phyloP scores from a whole-genome alignment of 2,113 vertebrate genomes.

The Ceyx margarethae region DNA sequence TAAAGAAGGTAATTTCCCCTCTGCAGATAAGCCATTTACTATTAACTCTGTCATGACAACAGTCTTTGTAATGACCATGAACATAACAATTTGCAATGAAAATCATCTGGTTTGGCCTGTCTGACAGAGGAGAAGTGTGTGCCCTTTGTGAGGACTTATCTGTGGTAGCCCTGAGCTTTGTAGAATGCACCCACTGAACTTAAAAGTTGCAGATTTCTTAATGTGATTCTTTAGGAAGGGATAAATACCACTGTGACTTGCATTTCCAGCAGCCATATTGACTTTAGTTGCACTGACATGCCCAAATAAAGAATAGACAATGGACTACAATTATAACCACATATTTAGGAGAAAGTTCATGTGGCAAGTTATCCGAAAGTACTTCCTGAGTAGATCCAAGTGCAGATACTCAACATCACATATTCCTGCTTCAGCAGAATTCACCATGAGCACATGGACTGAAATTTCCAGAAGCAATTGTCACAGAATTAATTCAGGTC shows the following conservation, averaged over 20 bases:
- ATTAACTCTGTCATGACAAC: background rate
- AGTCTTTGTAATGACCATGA: background rate
- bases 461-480: background rate
- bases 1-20: background rate
- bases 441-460: accelerated
- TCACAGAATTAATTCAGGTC: background rate
- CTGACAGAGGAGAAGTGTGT: background rate
- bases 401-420: accelerated
- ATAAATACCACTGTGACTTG: background rate
- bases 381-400: background rate
- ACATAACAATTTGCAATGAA: background rate
- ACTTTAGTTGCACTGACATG: background rate
- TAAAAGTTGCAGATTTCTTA: background rate
- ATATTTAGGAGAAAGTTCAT: background rate
- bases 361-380: background rate
- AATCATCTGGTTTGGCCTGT: background rate
- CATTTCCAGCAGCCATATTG: background rate
- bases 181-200: background rate
- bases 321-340: background rate
- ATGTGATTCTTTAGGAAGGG: background rate
- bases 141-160: background rate
- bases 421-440: background rate
- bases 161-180: background rate
- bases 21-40: background rate
- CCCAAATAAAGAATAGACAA: background rate